A percentile compares a stretch with the other conserved stretches of the same genome.
Conservation (phyloP, 2,888 invertebrate genomes). For the Nemotelus pantherinus region DNA sequence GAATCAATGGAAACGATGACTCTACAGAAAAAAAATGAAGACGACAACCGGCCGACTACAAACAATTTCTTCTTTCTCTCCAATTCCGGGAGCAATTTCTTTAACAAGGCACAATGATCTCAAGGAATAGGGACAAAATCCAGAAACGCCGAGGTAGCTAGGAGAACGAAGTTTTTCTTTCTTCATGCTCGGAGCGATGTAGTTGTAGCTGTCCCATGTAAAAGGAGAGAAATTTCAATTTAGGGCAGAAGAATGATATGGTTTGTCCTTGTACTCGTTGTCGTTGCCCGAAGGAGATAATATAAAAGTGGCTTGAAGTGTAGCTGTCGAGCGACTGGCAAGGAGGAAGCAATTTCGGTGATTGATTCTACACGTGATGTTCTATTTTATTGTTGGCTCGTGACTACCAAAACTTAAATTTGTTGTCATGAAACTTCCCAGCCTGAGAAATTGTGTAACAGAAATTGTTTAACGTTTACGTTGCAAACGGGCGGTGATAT, state of each 20-base stretch:
- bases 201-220: background rate
- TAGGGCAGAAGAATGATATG: conserved; percentile 13
- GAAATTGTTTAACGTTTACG: background rate
- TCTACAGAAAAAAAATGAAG: conserved; percentile 25
- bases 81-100: conserved; percentile 9
- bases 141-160: background rate
- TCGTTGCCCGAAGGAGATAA: background rate
- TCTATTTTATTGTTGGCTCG: conserved; percentile 41
- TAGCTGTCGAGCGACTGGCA: conserved; percentile 2
- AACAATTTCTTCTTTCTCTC: conserved; percentile 24
- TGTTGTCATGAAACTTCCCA: conserved; percentile 14
- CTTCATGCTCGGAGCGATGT: background rate
- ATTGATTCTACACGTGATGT: conserved; percentile 44
- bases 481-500: background rate
- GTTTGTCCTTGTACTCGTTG: conserved; percentile 15
- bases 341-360: conserved; percentile 43
- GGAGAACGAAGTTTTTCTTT: background rate
- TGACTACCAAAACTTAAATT: conserved; percentile 36
- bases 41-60: conserved; percentile 21
- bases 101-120: background rate
- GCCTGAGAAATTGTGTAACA: conserved; percentile 10
- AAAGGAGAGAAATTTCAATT: conserved; percentile 37
- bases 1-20: conserved; percentile 40
- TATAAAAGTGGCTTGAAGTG: conserved; percentile 19
- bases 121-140: conserved; percentile 1